These are phyloP conservation scores for Sparus aurata DNA, from an alignment of 2,797 vertebrate genomes.

Conservation along the genomic window DNA sequence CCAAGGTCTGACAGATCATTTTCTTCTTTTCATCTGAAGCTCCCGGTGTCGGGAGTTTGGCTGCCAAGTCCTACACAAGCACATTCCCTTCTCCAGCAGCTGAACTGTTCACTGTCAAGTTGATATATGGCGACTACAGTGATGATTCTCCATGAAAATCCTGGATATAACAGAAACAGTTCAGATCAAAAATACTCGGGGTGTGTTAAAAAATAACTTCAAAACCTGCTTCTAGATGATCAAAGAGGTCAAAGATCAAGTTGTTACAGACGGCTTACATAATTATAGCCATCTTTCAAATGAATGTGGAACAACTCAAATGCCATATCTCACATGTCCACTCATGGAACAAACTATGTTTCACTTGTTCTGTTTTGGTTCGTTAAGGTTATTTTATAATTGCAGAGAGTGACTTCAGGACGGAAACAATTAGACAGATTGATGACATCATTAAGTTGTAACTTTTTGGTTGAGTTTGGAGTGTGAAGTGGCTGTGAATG, in stretches of 20 bases:
- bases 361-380: constrained; percentile 9
- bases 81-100: constrained; percentile 63
- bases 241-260: constrained; percentile 61
- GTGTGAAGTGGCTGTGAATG: background rate
- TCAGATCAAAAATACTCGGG: constrained; percentile 15
- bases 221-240: constrained; percentile 40
- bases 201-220: background rate
- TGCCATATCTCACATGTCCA: background rate
- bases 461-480: background rate
- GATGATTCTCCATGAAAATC: background rate
- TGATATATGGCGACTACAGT: constrained; percentile 22
- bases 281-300: constrained; percentile 62
- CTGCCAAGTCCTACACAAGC: constrained; percentile 62
- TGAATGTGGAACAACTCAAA: constrained; percentile 51
- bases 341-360: constrained; percentile 18
- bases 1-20: constrained; percentile 63
- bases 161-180: background rate
- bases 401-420: constrained; percentile 36
- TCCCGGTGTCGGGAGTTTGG: constrained; percentile 52
- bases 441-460: constrained; percentile 43
- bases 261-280: constrained; percentile 47
- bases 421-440: constrained; percentile 58
- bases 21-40: constrained; percentile 65
- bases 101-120: constrained; percentile 38
- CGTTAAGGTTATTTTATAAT: constrained; percentile 49